A percentile compares a stretch with the other conserved stretches of the same genome.
Evolutionary conservation across 1,140 invertebrate genomes (phyloP).

Genomic region (Mya arenaria): DNA sequence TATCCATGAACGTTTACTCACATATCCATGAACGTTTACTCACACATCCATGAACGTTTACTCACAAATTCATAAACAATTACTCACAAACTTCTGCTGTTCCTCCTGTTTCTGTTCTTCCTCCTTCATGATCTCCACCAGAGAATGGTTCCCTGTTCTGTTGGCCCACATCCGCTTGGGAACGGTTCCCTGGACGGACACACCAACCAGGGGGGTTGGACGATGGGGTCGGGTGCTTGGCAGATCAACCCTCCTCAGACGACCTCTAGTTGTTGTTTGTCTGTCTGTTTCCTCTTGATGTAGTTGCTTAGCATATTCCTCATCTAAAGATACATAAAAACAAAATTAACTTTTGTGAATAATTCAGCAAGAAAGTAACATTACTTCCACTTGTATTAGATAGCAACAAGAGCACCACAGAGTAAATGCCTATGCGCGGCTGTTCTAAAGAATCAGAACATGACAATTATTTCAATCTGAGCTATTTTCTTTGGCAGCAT

Average conservation of each 20-base stretch:
- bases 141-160: conserved; percentile 58
- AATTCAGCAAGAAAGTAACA: no score
- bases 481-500: no score
- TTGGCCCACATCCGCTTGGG: background rate
- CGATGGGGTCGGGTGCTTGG: background rate
- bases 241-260: background rate
- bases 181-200: conserved; percentile 27
- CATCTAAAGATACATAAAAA: conserved; percentile 59
- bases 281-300: conserved; percentile 66
- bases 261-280: background rate
- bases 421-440: no score
- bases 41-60: no score
- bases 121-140: conserved; percentile 87
- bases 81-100: conserved; percentile 72
- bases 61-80: no score
- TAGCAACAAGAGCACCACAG: no score
- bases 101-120: conserved; percentile 84
- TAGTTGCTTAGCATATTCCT: conserved; percentile 67
- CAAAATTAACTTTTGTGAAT: no score
- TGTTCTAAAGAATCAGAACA: no score
- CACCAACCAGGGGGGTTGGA: conserved; percentile 11
- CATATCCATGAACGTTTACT: no score
- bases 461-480: no score
- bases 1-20: no score
- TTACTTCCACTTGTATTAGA: no score